A percentile compares a stretch with the other conserved stretches of the same genome.
phyloP scores from a whole-genome alignment of 2,113 vertebrate species.

The Notothenia coriiceps region DNA sequence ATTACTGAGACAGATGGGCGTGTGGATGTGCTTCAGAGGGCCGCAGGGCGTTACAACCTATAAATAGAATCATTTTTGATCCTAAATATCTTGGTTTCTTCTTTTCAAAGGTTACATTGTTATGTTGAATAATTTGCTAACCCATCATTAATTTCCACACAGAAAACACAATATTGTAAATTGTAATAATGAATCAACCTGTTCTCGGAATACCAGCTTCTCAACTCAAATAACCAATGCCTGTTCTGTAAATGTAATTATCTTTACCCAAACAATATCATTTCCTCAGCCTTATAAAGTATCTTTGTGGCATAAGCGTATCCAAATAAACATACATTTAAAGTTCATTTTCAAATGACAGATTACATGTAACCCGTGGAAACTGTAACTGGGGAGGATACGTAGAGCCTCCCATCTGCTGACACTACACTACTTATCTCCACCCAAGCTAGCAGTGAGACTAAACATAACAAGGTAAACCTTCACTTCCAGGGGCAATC shows the following conservation, averaged over 20 bases:
- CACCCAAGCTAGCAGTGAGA: conserved; percentile 33
- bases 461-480: conserved; percentile 53
- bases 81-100: too few species aligned
- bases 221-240: too few species aligned
- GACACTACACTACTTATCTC: conserved; percentile 17
- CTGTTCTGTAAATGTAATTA: neutral
- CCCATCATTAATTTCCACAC: neutral
- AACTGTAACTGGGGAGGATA: neutral
- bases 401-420: neutral
- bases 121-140: neutral
- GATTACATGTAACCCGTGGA: too few species aligned
- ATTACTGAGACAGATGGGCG: too few species aligned
- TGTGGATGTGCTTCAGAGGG: too few species aligned
- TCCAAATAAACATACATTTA: neutral
- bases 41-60: too few species aligned
- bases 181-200: too few species aligned
- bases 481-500: conserved; percentile 19
- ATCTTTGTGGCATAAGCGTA: neutral
- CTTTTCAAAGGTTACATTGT: too few species aligned
- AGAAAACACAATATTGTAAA: neutral
- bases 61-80: too few species aligned
- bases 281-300: neutral
- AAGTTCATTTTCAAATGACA: too few species aligned
- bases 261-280: neutral
- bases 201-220: too few species aligned